Conservation (phyloP, 2,888 invertebrate species). For the Amblyteles armatorius region DNA sequence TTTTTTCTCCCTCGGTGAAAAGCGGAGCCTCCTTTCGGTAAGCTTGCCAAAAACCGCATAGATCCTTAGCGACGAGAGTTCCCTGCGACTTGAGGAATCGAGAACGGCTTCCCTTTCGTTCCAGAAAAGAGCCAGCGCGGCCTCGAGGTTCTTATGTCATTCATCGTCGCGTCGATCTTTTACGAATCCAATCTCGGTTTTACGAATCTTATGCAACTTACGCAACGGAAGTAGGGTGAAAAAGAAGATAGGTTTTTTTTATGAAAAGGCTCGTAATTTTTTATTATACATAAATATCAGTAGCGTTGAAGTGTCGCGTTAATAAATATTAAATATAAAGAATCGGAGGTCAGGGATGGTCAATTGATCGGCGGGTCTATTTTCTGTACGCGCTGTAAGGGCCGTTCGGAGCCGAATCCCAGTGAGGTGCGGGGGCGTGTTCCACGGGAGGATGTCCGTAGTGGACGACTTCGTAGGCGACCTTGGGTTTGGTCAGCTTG, state of each 20-base stretch:
- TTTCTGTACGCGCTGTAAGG: constrained; percentile 83
- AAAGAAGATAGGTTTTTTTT: constrained; percentile 50
- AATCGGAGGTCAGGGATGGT: constrained; percentile 56
- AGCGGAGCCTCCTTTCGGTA: constrained; percentile 1
- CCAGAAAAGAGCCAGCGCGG: constrained; percentile 9
- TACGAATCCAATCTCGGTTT: constrained; percentile 3
- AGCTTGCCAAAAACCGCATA: constrained; percentile 28
- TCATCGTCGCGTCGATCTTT: constrained; percentile 10
- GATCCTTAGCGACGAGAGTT: constrained; percentile 47
- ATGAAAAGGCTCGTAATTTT: constrained; percentile 69
- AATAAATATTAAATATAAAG: constrained; percentile 77
- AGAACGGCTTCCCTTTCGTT: constrained; percentile 58
- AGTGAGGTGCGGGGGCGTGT: constrained; percentile 85
- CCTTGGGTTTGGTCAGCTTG: constrained; percentile 94
- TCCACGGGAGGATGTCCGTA: constrained; percentile 91
- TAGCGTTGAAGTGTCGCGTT: constrained; percentile 66
- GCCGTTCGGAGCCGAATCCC: constrained; percentile 82
- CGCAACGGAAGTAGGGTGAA: neutral
- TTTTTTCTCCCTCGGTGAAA: neutral
- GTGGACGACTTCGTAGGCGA: constrained; percentile 95
- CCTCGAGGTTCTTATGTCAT: constrained; percentile 7
- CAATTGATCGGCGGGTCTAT: constrained; percentile 67
- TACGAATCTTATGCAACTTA: constrained; percentile 1
- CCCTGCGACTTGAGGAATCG: constrained; percentile 40
- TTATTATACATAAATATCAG: constrained; percentile 77